Percentiles rank a stretch among this genome's conserved stretches.
Conservation (phyloP, 2,113 vertebrate genomes). For the Aegypius monachus region DNA sequence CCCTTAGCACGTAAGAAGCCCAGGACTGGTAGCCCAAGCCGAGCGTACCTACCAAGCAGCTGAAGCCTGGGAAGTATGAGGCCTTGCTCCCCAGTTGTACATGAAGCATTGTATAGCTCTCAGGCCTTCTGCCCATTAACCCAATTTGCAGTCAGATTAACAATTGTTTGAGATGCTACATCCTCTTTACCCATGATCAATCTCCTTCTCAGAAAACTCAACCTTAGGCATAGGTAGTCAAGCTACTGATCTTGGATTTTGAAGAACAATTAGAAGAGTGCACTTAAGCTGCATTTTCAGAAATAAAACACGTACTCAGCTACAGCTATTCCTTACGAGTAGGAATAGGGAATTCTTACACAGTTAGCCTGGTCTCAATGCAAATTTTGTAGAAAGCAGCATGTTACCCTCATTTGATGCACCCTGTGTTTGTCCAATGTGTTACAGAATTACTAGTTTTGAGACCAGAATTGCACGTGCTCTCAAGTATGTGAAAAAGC, state of each 20-base stretch:
- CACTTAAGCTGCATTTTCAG: background rate
- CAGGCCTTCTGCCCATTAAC: background rate
- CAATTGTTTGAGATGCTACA: background rate
- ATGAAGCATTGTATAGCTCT: background rate
- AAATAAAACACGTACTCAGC: background rate
- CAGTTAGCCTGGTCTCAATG: background rate
- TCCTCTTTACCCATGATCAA: background rate
- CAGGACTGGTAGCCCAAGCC: background rate
- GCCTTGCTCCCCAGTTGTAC: background rate
- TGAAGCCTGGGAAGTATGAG: background rate
- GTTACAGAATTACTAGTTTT: background rate
- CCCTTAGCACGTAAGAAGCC: accelerated
- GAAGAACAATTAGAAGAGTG: background rate
- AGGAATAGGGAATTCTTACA: background rate
- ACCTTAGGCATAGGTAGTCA: background rate
- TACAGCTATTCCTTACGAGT: background rate
- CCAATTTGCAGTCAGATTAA: background rate
- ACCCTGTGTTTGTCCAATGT: background rate
- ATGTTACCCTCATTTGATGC: background rate
- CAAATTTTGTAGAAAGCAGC: background rate
- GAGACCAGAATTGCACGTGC: background rate
- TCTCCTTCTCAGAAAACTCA: background rate
- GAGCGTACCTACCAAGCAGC: background rate
- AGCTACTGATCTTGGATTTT: background rate
- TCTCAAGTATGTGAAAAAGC: background rate